Base-by-base conservation (phyloP, 2,797 vertebrate genomes). In the Scyliorhinus canicula region DNA sequence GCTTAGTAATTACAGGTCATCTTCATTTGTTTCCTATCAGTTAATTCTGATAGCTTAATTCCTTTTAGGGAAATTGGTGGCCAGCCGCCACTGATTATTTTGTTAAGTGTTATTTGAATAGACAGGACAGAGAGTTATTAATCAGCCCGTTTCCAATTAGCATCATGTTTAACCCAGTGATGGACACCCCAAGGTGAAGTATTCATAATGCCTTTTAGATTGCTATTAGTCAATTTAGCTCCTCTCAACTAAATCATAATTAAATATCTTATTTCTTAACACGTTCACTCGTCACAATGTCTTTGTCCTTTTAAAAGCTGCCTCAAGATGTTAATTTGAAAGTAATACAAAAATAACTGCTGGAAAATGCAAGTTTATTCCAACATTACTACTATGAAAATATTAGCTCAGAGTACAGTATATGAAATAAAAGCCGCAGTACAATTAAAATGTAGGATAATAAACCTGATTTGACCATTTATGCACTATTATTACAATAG, bases 101-200 rank as follows among this genome's bases (percentile, higher is more conserved):
- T 98, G 98, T 98, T 98, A 98, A 97, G 98, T 96, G 96, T 98
- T 98, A 98, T 99, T 98, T 97, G 97, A 98, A 98, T 98, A 98
- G 98, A 98, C 98, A 98, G 98, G 97, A 97, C 97, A 97, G 98
- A 98, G 98, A 98, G 98, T 98, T 98, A 98, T 98, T 98, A 98
- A 99, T 98, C 98, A 98, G 97, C 98, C 98, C 97, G 98, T 98
- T 98, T 99, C 97, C 98, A 99, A 98, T 99, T 99, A 98, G 98
- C 98, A 98, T 98, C 98, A 98, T 98, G 98, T 99, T 99, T 98
- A 99, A 98, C 98, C 98, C 98, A 97, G 97, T 98, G 98, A 98
- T 98, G 98, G 98, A 98, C 98, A 97, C 98, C 97, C 98, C 98
- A 98, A 98, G 98, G 98, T 99, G 98, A 98, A 98, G 98, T 97